Conservation (phyloP, 1,140 invertebrate species). For the Drosophila pruinosa region DNA sequence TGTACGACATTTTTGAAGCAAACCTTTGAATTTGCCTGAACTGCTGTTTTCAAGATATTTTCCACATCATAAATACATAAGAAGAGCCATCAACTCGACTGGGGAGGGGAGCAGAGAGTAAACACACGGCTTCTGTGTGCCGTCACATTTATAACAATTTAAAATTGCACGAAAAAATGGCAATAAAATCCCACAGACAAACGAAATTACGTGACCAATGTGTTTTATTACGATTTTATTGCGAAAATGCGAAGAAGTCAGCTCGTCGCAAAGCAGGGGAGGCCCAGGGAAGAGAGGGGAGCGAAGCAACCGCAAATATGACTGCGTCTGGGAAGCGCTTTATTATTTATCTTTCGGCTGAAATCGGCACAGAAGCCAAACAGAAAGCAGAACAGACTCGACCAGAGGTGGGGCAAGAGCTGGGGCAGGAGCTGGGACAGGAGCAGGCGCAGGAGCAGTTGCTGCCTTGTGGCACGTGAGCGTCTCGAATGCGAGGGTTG, state of each 20-base stretch:
- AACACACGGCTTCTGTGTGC: conserved; percentile 66
- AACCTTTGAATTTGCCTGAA: conserved; percentile 63
- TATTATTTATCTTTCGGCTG: conserved; percentile 80
- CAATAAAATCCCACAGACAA: conserved; percentile 83
- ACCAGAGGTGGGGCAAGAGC: background rate
- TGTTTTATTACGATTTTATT: conserved; percentile 83
- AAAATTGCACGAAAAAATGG: conserved; percentile 80
- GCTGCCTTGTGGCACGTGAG: conserved; percentile 61
- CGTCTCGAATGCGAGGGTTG: conserved; percentile 61
- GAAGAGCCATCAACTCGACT: conserved; percentile 22
- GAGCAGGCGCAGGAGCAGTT: conserved; percentile 10
- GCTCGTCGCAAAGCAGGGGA: conserved; percentile 4
- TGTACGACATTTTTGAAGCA: conserved; percentile 12
- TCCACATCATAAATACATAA: conserved; percentile 81
- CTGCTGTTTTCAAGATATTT: conserved; percentile 69
- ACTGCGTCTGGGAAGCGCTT: conserved; percentile 69
- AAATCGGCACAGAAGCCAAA: conserved; percentile 75
- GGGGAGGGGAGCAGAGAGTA: conserved; percentile 14
- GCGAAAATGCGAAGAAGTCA: conserved; percentile 79
- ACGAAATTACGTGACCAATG: conserved; percentile 83
- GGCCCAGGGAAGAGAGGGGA: background rate
- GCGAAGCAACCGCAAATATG: conserved; percentile 71
- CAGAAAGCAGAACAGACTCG: conserved; percentile 39
- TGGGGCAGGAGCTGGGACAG: background rate
- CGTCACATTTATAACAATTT: conserved; percentile 82